phyloP scores from a whole-genome alignment of 2,113 vertebrate genomes.

The Trichomycterus rosablanca region DNA sequence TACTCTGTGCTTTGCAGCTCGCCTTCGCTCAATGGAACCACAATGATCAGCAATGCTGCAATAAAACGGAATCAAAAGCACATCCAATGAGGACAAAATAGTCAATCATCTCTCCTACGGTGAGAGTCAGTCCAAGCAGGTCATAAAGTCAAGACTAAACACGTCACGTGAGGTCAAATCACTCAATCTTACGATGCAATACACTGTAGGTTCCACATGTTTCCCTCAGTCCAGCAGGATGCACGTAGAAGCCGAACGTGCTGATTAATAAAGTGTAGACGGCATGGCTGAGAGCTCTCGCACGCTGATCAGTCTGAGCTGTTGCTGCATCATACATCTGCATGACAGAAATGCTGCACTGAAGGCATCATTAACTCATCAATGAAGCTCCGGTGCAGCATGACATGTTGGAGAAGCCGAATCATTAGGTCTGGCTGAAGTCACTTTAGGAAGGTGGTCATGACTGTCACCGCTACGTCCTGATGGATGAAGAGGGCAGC shows the following conservation, averaged over 20 bases:
- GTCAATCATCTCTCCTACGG: not conserved
- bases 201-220: no score
- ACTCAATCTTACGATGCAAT: not conserved
- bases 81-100: no score
- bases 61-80: no score
- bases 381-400: slow-evolving; percentile 6
- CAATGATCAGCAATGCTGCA: no score
- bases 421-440: not conserved
- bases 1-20: no score
- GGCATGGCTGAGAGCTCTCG: not conserved
- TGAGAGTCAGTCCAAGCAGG: not conserved
- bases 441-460: not conserved
- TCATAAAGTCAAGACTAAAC: not conserved
- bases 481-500: not conserved
- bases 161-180: not conserved
- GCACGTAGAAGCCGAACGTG: not conserved
- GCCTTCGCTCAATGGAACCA: no score
- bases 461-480: not conserved
- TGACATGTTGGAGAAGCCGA: not conserved
- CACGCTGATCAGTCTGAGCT: slow-evolving; percentile 5
- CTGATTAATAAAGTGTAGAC: not conserved
- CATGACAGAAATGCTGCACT: slow-evolving; percentile 11
- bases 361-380: slow-evolving; percentile 27
- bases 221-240: no score
- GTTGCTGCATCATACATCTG: not conserved